Evolutionary conservation across 2,888 invertebrate species (phyloP), one percentile per base, ranked within the genome.

Genomic region (Noctua comes): DNA sequence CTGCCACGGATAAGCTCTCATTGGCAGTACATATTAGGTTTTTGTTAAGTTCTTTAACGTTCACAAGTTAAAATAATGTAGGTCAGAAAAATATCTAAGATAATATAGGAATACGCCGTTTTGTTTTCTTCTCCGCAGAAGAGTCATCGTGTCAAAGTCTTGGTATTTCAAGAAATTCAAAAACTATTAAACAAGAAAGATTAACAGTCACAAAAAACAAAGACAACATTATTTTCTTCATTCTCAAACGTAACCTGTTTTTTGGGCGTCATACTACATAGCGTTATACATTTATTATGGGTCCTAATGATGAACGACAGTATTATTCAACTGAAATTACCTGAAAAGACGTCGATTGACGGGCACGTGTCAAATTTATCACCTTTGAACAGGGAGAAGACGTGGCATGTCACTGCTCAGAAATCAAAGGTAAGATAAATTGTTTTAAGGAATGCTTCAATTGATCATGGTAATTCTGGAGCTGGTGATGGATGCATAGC

Each of bases 301-400:
- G 59, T 83, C 75, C 71, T 86, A 89, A 91, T 88, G 85, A 87
- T 89, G 89, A 88, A 87, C 88, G 91, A 91, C 91, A 90, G 81
- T 88, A 89, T 91, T 89, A 89, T 91, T 91, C 88, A 86, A 81
- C 83, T 89, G 88, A 90, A 90, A 90, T 91, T 89, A 90, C 85
- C 83, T 88, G 83, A 88, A 87, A 86, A 80, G 88, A 88, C 84
- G 79, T 85, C 86, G 87, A 91, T 90, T 90, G 92, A 92, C 90
- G 79, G 89, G 86, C 86, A 87, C 90, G 86, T 86, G 88, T 90
- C 89, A 91, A 90, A 92, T 91, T 91, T 91, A 92, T 91, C 89
- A 90, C 86, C 82, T 86, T 81, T 79, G 40, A 78, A 78, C 51
- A 62, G 72, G 70, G 76, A 73, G 66, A 48, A 72, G 69, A 80